phyloP scores from a whole-genome alignment of 2,113 vertebrate genomes.

The Zosterops borbonicus region DNA sequence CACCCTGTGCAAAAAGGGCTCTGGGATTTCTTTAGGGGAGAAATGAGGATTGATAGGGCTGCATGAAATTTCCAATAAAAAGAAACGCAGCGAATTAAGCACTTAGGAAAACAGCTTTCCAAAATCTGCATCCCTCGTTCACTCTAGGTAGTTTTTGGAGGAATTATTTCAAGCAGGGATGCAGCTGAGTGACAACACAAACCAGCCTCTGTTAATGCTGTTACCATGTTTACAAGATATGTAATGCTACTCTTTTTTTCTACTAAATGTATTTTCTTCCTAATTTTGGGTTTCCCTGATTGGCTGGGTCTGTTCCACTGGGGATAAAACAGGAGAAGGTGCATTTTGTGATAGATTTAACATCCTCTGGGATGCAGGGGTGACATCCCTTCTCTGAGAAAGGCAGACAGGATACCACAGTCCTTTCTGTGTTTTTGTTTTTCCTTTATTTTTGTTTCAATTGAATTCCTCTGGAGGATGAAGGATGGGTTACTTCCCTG shows the following conservation, averaged over 20 bases:
- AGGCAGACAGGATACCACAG: neutral
- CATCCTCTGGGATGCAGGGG: neutral
- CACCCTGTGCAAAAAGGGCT: neutral
- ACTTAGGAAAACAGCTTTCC: neutral
- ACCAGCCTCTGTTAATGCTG: neutral
- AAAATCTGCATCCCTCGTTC: neutral
- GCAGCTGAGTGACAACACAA: neutral
- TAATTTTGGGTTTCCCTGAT: neutral
- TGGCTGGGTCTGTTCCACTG: neutral
- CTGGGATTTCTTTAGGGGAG: neutral
- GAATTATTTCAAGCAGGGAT: neutral
- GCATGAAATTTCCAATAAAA: neutral
- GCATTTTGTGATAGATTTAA: neutral
- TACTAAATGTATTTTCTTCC: neutral
- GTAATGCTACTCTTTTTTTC: neutral
- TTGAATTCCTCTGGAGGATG: neutral
- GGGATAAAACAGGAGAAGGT: neutral
- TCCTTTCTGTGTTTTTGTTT: neutral
- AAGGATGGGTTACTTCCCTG: neutral
- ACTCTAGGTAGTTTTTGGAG: neutral
- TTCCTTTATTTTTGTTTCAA: neutral
- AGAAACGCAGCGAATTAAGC: neutral
- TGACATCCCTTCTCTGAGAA: neutral
- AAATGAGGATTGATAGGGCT: neutral
- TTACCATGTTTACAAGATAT: neutral